A percentile compares a stretch with the other conserved stretches of the same genome.
These are phyloP conservation scores for Tortrix viridana DNA, from an alignment of 2,888 invertebrate species.

Conservation along the genomic window DNA sequence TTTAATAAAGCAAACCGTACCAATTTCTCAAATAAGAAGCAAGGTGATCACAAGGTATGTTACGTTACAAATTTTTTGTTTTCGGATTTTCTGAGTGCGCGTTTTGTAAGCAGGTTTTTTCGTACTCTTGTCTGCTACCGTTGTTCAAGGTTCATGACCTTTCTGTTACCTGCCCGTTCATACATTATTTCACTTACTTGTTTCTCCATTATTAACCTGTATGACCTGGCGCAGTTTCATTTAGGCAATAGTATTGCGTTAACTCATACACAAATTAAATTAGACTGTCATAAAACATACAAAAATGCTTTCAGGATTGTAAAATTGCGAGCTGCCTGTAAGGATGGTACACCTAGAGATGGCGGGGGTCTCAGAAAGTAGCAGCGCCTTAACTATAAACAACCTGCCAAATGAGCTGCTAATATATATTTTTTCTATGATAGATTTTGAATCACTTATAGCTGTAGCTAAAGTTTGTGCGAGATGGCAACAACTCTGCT, in stretches of 20 bases:
- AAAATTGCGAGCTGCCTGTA: constrained; percentile 51
- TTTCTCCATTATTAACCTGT: constrained; percentile 15
- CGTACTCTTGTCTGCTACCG: constrained; percentile 38
- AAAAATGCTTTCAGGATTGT: constrained; percentile 58
- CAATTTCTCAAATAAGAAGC: constrained; percentile 70
- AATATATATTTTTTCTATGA: constrained; percentile 81
- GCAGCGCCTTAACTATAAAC: constrained; percentile 71
- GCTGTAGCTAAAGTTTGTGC: constrained; percentile 77
- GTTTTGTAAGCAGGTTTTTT: constrained; percentile 8
- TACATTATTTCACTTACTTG: constrained; percentile 6
- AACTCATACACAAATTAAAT: background rate
- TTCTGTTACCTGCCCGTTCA: constrained; percentile 45
- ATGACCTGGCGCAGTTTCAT: background rate
- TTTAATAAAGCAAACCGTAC: constrained; percentile 73
- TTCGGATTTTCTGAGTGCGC: background rate
- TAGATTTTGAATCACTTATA: constrained; percentile 79
- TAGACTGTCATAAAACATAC: constrained; percentile 12
- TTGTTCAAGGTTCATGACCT: constrained; percentile 68
- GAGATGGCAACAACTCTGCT: constrained; percentile 78
- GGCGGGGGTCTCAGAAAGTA: constrained; percentile 63
- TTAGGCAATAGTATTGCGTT: background rate
- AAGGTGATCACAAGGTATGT: constrained; percentile 71
- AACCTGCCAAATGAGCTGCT: constrained; percentile 82
- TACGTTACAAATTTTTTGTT: constrained; percentile 34
- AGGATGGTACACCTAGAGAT: constrained; percentile 80